Evolutionary conservation across 2,888 invertebrate genomes (phyloP), one percentile per base, ranked within the genome.

Genomic region (Ochropleura plecta): DNA sequence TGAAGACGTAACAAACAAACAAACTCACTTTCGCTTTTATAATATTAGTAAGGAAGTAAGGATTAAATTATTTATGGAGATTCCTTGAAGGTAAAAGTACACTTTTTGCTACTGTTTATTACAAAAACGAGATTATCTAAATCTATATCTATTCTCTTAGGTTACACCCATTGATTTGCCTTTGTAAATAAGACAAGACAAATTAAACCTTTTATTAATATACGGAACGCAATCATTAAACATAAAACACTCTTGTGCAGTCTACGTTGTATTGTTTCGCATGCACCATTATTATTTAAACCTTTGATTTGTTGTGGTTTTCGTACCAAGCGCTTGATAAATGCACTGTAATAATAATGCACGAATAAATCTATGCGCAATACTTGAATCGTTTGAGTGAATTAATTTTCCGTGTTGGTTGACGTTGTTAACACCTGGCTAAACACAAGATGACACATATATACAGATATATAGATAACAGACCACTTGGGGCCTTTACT

Each of bases 261-360:
- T 70, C 65, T 59, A 65, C 82, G 78, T 78, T 78, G 83, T 81
- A 90, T 88, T 90, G 90, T 90, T 90, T 81, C 79, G 76, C 81
- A 74, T 80, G 73, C 85, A 69, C 84, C 86, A 81, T 88, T 88
- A 88, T 90, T 89, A 89, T 85, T 80, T 76, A 83, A 74, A 73
- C 76, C 79, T 86, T 82, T 87, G 87, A 88, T 88, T 88, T 89
- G 88, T 88, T 78, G 79, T 84, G 87, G 80, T 82, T 81, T 79
- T 82, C 70, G 55, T 73, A 68, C 66, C 69, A 68, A 71, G 71
- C 70, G 73, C 79, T 81, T 84, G 84, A 86, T 88, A 86, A 89
- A 88, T 82, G 87, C 70, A 53, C 77, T 60, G 78, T 84, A 85
- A 87, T 87, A 83, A 84, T 84, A 84, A 85, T 78, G 83, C 65